These are phyloP conservation scores for Athripsodes cinereus DNA, from an alignment of 2,888 invertebrate genomes.

Conservation along the genomic window DNA sequence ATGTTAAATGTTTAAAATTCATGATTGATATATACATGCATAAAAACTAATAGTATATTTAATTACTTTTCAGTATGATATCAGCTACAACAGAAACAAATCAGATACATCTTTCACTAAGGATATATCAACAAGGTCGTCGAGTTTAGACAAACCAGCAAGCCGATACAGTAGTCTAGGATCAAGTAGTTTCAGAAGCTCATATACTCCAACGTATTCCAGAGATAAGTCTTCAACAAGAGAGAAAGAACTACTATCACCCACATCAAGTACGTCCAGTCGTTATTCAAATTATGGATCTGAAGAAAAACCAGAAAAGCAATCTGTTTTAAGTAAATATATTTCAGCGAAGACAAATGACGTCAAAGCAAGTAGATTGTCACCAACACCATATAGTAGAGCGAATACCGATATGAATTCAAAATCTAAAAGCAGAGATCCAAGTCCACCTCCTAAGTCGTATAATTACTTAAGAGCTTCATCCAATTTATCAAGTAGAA, in stretches of 20 bases:
- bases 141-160: conserved; percentile 16
- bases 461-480: conserved; percentile 41
- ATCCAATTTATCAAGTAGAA: conserved; percentile 6
- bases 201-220: conserved; percentile 19
- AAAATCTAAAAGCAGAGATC: conserved; percentile 47
- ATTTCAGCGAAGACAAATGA: conserved; percentile 22
- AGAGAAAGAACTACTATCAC: conserved; percentile 39
- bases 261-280: conserved; percentile 41
- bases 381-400: conserved; percentile 46
- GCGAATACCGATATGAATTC: conserved; percentile 37
- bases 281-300: conserved; percentile 37
- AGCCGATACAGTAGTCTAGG: conserved; percentile 14
- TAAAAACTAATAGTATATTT: not conserved
- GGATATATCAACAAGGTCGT: conserved; percentile 11
- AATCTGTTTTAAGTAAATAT: conserved; percentile 22
- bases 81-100: conserved; percentile 22
- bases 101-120: conserved; percentile 15
- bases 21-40: too few species aligned
- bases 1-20: too few species aligned
- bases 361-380: conserved; percentile 33
- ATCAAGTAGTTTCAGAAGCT: conserved; percentile 18
- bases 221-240: conserved; percentile 37
- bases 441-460: conserved; percentile 47
- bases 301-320: conserved; percentile 23
- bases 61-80: conserved; percentile 26